Conservation (phyloP, 2,888 invertebrate species). For the Calameuta idolon region DNA sequence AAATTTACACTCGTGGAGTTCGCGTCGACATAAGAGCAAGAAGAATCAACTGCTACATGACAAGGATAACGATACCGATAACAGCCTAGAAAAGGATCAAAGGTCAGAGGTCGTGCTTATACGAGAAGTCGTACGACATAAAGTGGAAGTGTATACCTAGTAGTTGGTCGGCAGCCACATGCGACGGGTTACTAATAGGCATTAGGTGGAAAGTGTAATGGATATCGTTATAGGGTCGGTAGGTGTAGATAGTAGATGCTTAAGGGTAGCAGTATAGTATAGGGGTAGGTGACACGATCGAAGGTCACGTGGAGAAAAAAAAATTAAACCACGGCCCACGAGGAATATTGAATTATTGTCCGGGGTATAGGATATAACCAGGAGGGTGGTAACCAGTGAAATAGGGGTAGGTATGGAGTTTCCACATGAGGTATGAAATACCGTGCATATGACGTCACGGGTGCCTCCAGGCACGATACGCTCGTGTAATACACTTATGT, state of each 20-base stretch:
- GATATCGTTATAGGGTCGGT: neutral
- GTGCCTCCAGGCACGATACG: neutral
- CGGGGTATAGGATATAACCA: neutral
- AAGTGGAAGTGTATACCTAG: neutral
- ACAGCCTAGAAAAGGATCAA: neutral
- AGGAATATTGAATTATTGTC: neutral
- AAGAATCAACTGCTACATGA: neutral
- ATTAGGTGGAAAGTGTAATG: neutral
- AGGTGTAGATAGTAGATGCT: neutral
- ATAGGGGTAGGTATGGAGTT: neutral
- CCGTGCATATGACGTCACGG: neutral
- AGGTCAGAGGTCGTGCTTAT: neutral
- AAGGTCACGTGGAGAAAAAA: neutral
- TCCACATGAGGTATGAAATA: neutral
- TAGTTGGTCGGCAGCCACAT: neutral
- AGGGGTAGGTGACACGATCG: neutral
- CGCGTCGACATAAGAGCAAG: neutral
- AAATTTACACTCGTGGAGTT: neutral
- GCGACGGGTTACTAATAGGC: neutral
- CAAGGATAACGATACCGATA: neutral
- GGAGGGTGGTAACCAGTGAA: neutral
- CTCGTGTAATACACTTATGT: neutral
- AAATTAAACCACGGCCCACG: neutral
- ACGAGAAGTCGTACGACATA: neutral
- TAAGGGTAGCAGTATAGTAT: neutral